Percentiles rank a stretch among this genome's conserved stretches.
Evolutionary conservation across 2,113 vertebrate genomes (phyloP).

Genomic region (Xenopus laevis): DNA sequence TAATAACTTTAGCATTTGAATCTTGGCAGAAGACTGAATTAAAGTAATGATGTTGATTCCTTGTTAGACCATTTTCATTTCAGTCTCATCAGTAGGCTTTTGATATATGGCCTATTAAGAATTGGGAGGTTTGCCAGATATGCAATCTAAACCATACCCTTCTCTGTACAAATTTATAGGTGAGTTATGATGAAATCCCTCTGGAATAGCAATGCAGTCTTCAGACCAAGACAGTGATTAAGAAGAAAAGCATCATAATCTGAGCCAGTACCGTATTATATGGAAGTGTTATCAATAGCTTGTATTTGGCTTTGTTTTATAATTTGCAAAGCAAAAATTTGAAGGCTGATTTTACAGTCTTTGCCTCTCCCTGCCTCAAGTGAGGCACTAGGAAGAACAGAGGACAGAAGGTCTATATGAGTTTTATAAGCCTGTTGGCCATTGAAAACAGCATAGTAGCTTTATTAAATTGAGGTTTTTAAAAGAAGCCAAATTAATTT

Average conservation of each 20-base stretch:
- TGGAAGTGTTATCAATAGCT: no score
- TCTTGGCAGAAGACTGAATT: conserved; percentile 30
- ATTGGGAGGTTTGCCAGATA: conserved; percentile 30
- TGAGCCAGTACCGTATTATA: background rate
- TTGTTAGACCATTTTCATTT: conserved; percentile 44
- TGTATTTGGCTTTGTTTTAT: no score
- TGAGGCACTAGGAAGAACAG: no score
- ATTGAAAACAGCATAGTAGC: no score
- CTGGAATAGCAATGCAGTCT: conserved; percentile 13
- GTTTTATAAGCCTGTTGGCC: no score
- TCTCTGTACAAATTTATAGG: conserved; percentile 26
- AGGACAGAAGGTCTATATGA: no score
- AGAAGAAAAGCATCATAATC: background rate
- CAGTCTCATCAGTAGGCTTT: conserved; percentile 39
- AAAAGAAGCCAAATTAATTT: no score
- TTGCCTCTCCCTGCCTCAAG: no score
- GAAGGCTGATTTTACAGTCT: no score
- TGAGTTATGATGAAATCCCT: conserved; percentile 9
- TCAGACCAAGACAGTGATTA: no score
- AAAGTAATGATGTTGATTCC: conserved; percentile 43
- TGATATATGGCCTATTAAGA: conserved; percentile 42
- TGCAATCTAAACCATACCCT: conserved; percentile 24
- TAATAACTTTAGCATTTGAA: conserved; percentile 33
- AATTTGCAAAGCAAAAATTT: no score
- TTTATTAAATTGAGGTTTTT: no score